Conservation (phyloP, 2,888 invertebrate species). For the Drosophila macrospina region DNA sequence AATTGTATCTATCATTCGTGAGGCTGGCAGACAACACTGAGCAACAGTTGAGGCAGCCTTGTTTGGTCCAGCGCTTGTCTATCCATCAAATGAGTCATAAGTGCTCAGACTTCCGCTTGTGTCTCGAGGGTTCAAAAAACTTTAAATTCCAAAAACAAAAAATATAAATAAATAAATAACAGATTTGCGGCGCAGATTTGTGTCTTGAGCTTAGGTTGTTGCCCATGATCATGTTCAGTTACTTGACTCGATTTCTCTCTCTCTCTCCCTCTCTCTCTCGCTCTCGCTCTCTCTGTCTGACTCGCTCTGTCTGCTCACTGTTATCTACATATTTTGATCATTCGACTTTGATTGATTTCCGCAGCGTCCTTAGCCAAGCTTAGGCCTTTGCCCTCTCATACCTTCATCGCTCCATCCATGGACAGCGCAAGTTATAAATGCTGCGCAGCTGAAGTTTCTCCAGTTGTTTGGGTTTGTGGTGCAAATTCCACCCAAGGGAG, state of each 20-base stretch:
- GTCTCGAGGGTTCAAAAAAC: slow-evolving; percentile 67
- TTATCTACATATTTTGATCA: slow-evolving; percentile 1
- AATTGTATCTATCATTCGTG: slow-evolving; percentile 7
- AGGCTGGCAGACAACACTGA: slow-evolving; percentile 12
- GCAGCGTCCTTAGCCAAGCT: slow-evolving; percentile 6
- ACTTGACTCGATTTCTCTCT: not conserved
- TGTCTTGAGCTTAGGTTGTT: slow-evolving; percentile 39
- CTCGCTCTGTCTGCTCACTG: not conserved
- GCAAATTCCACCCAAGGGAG: too few relatives aligned
- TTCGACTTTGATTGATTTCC: slow-evolving; percentile 22
- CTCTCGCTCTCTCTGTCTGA: not conserved
- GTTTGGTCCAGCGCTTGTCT: slow-evolving; percentile 36
- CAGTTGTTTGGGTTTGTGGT: not conserved
- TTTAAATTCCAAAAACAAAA: slow-evolving; percentile 29
- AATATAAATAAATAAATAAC: slow-evolving; percentile 6
- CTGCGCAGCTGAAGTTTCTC: not conserved
- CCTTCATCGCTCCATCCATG: not conserved
- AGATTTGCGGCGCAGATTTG: slow-evolving; percentile 38
- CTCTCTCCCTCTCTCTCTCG: not conserved
- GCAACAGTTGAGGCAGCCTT: slow-evolving; percentile 18
- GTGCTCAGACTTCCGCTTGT: slow-evolving; percentile 70
- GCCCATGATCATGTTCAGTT: slow-evolving; percentile 45
- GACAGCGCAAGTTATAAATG: too few relatives aligned
- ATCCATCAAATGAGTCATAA: slow-evolving; percentile 69
- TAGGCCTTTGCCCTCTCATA: not conserved